phyloP scores from a whole-genome alignment of 2,113 vertebrate species.

The Cyphomyrus plagiostoma region DNA sequence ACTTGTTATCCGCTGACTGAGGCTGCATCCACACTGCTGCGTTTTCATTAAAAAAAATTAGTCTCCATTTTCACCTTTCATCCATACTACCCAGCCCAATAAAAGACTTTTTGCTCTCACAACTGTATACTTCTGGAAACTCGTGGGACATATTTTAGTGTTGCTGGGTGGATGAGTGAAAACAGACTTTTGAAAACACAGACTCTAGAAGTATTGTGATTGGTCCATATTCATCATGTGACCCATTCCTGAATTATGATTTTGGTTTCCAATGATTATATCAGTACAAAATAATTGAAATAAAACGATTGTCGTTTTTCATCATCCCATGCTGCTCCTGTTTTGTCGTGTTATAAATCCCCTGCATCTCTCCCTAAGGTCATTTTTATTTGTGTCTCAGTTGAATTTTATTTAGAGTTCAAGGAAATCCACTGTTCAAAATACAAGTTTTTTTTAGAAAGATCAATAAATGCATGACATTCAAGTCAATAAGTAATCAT shows the following conservation, averaged over 20 bases:
- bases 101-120: no score
- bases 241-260: not conserved
- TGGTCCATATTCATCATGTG: not conserved
- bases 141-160: not conserved
- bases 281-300: not conserved
- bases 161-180: not conserved
- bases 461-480: not conserved
- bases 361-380: not conserved
- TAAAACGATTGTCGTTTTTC: not conserved
- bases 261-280: not conserved
- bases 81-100: not conserved
- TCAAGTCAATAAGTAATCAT: not conserved
- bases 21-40: not conserved
- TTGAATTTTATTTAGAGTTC: not conserved
- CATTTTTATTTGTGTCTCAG: not conserved
- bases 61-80: not conserved
- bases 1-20: not conserved
- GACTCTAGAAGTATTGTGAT: not conserved
- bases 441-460: not conserved
- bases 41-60: not conserved
- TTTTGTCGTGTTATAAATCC: not conserved
- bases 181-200: not conserved
- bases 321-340: not conserved
- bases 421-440: not conserved
- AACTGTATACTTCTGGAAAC: not conserved